A percentile compares a stretch with the other conserved stretches of the same genome.
Evolutionary conservation across 2,888 invertebrate genomes (phyloP).

Genomic region (Tetrapedia diversipes): DNA sequence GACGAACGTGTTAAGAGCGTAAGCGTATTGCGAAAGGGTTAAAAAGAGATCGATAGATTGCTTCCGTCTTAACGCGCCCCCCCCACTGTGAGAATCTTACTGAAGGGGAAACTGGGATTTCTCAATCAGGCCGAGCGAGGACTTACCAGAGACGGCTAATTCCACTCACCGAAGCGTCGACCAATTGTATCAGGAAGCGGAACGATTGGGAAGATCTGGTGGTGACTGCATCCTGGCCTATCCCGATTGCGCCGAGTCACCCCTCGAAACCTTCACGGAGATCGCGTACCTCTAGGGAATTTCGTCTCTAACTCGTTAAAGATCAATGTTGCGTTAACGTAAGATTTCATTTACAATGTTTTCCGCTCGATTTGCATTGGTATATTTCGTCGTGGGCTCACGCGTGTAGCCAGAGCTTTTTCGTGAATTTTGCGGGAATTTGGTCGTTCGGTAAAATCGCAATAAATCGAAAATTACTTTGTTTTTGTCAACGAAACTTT

Average conservation of each 20-base stretch:
- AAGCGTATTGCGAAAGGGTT: no score
- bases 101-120: constrained; percentile 39
- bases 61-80: constrained; percentile 1
- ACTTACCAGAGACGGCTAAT: constrained; percentile 74
- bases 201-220: constrained; percentile 77
- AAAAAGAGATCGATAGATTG: background rate
- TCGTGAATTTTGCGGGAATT: no score
- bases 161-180: constrained; percentile 73
- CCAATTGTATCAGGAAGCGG: constrained; percentile 79
- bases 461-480: no score
- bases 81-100: background rate
- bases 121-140: constrained; percentile 78
- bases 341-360: no score
- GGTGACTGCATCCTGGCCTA: constrained; percentile 78
- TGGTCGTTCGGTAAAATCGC: no score
- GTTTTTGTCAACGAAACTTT: no score
- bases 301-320: constrained; percentile 10
- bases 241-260: constrained; percentile 78
- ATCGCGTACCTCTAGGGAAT: constrained; percentile 72
- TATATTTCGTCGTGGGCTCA: no score
- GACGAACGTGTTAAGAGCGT: no score
- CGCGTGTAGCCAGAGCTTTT: no score
- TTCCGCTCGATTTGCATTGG: no score
- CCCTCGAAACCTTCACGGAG: constrained; percentile 79
- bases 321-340: no score